Percentiles rank a stretch among this genome's conserved stretches.
Conservation (phyloP, 2,797 vertebrate genomes). For the Artibeus jamaicensis region DNA sequence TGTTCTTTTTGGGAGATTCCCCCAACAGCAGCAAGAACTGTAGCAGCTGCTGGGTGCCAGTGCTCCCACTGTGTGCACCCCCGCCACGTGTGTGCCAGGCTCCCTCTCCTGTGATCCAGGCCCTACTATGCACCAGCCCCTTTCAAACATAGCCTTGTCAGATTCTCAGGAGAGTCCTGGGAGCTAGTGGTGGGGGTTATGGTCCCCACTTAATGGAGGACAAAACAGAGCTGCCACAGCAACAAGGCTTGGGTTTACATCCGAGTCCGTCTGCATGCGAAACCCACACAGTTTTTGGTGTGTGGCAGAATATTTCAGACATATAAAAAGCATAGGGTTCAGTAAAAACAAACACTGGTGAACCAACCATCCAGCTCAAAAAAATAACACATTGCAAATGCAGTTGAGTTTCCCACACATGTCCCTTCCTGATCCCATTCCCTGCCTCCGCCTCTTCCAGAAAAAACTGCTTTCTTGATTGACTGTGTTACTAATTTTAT, state of each 20-base stretch:
- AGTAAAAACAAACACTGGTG: not conserved
- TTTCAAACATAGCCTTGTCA: not conserved
- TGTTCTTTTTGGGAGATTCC: not conserved
- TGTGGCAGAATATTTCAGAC: not conserved
- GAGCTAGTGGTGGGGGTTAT: not conserved
- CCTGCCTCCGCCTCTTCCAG: not conserved
- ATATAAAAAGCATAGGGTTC: not conserved
- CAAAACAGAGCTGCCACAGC: not conserved
- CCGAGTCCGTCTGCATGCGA: not conserved
- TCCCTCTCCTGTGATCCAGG: not conserved
- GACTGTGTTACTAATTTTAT: not conserved
- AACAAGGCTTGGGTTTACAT: not conserved
- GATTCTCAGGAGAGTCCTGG: not conserved
- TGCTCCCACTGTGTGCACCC: too few species aligned
- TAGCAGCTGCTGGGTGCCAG: not conserved
- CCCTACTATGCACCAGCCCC: not conserved
- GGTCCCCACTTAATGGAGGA: not conserved
- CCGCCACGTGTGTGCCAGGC: accelerated
- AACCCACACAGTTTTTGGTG: not conserved
- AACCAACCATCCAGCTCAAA: not conserved
- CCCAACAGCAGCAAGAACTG: not conserved
- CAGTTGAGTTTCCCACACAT: too few species aligned
- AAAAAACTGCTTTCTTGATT: not conserved
- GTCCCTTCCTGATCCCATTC: not conserved
- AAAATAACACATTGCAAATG: not conserved